Conservation (phyloP, 2,113 vertebrate species). For the Antechinus flavipes region DNA sequence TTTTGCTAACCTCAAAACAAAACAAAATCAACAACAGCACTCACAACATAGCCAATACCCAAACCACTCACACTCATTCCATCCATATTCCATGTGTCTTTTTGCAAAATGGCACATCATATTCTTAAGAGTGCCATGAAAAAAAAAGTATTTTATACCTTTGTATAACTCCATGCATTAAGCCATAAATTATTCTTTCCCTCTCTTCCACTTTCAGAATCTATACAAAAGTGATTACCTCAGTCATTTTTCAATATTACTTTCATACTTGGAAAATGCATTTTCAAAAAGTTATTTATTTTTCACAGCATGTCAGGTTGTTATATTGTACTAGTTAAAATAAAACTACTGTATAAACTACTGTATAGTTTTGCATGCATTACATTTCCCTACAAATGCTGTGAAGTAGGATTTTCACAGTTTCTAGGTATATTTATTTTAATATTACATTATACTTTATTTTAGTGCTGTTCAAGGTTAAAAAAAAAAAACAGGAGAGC, state of each 20-base stretch:
- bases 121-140: slow-evolving; percentile 22
- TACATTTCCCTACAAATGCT: slow-evolving; percentile 79
- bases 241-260: slow-evolving; percentile 88
- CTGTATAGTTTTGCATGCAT: slow-evolving; percentile 81
- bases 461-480: slow-evolving; percentile 80
- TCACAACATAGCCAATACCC: slow-evolving; percentile 10
- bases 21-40: slow-evolving; percentile 45
- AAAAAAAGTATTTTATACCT: slow-evolving; percentile 67
- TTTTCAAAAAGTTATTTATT: slow-evolving; percentile 89
- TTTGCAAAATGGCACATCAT: slow-evolving; percentile 43
- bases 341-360: slow-evolving; percentile 87
- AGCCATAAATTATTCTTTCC: slow-evolving; percentile 82
- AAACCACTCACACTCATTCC: neutral
- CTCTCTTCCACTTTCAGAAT: slow-evolving; percentile 82
- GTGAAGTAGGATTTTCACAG: slow-evolving; percentile 81
- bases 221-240: slow-evolving; percentile 87
- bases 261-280: slow-evolving; percentile 86
- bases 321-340: slow-evolving; percentile 88
- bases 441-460: slow-evolving; percentile 84
- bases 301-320: slow-evolving; percentile 86
- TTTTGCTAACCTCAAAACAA: slow-evolving; percentile 67
- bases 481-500: slow-evolving; percentile 80
- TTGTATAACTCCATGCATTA: slow-evolving; percentile 66
- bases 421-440: slow-evolving; percentile 80
- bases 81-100: neutral